phyloP scores from a whole-genome alignment of 1,140 invertebrate genomes.

The Stenopsyche tienmushanensis region DNA sequence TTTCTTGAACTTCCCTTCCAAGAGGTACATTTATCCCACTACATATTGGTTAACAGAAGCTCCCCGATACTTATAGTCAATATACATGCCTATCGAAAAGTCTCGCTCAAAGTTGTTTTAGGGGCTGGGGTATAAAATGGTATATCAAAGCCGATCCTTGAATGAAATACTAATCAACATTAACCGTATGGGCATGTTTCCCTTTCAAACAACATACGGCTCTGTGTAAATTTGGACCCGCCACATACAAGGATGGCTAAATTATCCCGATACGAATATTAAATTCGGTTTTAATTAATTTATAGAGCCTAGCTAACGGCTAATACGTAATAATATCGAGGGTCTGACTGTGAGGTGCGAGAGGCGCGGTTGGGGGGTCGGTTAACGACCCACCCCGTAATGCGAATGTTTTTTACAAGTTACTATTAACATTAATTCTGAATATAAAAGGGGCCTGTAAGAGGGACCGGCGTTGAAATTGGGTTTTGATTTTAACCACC shows the following conservation, averaged over 20 bases:
- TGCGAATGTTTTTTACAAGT: background rate
- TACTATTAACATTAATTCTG: constrained; percentile 4
- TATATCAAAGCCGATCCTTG: too few species aligned
- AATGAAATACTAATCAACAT: constrained; percentile 11
- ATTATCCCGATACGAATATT: constrained; percentile 11
- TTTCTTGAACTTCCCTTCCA: too few species aligned
- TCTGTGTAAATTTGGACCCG: constrained; percentile 4
- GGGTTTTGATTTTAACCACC: constrained; percentile 10
- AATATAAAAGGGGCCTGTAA: background rate
- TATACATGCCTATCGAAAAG: too few species aligned
- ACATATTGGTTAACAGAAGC: too few species aligned
- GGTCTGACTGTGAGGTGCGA: background rate
- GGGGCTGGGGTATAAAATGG: too few species aligned
- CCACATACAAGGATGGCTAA: background rate
- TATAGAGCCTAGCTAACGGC: background rate
- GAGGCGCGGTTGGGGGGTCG: background rate
- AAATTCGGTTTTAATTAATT: constrained; percentile 10
- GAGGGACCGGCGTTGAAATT: background rate
- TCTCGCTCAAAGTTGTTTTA: too few species aligned
- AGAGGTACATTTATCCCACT: too few species aligned
- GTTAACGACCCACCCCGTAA: constrained; percentile 5
- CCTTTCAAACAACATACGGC: constrained; percentile 6
- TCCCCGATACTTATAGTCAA: too few species aligned
- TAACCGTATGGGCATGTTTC: background rate
- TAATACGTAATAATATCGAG: constrained; percentile 1